Percentiles rank a stretch among this genome's conserved stretches.
Evolutionary conservation across 2,113 vertebrate genomes (phyloP).

Genomic region (Cyphomyrus plagiostoma): DNA sequence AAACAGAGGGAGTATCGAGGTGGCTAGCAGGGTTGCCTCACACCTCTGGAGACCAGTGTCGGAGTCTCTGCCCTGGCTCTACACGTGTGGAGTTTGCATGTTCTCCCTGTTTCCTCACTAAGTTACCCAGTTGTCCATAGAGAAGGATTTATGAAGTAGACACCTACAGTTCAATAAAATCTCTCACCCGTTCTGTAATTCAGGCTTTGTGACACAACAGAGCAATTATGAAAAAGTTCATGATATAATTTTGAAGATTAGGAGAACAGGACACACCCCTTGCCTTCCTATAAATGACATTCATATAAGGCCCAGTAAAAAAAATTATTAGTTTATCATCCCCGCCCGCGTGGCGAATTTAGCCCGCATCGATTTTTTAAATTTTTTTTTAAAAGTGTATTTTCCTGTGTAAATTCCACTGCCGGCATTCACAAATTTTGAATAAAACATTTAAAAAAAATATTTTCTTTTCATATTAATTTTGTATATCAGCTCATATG

Average conservation of each 20-base stretch:
- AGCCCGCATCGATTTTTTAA: too few species aligned
- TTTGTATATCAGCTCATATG: too few species aligned
- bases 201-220: neutral
- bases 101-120: neutral
- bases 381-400: too few species aligned
- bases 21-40: neutral
- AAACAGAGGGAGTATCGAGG: neutral
- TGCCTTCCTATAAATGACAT: neutral
- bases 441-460: too few species aligned
- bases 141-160: neutral
- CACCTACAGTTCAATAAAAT: neutral
- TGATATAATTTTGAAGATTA: neutral
- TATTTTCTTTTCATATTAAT: too few species aligned
- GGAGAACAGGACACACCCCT: neutral
- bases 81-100: neutral
- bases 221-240: neutral
- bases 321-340: too few species aligned
- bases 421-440: too few species aligned
- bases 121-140: neutral
- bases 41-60: neutral
- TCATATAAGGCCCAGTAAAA: neutral
- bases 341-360: too few species aligned
- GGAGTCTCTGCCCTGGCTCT: neutral
- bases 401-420: too few species aligned
- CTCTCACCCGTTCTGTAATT: neutral